These are phyloP conservation scores for Chlorospingus flavigularis DNA, from an alignment of 2,797 vertebrate species.

Conservation along the genomic window DNA sequence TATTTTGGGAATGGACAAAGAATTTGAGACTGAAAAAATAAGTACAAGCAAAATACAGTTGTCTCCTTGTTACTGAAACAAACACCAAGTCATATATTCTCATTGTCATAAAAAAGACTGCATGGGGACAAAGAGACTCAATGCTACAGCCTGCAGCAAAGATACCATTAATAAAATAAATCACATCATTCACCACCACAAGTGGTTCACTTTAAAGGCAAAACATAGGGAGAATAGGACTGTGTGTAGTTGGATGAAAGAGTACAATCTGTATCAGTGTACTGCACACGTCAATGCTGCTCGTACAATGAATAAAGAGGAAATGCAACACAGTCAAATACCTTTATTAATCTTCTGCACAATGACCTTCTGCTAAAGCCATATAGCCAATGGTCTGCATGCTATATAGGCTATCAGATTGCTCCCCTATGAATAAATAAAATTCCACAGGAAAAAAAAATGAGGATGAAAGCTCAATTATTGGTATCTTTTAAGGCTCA, in stretches of 20 bases:
- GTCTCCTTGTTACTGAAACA: conserved; percentile 28
- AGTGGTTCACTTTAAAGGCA: conserved; percentile 48
- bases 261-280: conserved; percentile 66
- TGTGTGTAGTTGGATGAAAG: conserved; percentile 61
- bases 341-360: conserved; percentile 52
- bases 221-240: conserved; percentile 52
- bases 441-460: background rate
- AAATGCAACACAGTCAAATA: conserved; percentile 52
- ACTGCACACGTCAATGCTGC: conserved; percentile 39
- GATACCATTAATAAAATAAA: conserved; percentile 63
- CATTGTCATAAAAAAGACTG: conserved; percentile 47
- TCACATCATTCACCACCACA: conserved; percentile 50
- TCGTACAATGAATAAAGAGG: conserved; percentile 62
- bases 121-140: conserved; percentile 5
- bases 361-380: conserved; percentile 2
- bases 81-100: conserved; percentile 36
- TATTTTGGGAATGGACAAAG: background rate
- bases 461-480: background rate
- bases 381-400: background rate
- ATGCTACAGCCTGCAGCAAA: conserved; percentile 48
- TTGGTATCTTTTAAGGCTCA: background rate
- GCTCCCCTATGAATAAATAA: background rate
- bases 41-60: conserved; percentile 11
- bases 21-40: background rate
- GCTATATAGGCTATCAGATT: background rate